Percentiles rank a stretch among this genome's conserved stretches.
Conservation (phyloP, 2,113 vertebrate species). For the Thalassoma bifasciatum region DNA sequence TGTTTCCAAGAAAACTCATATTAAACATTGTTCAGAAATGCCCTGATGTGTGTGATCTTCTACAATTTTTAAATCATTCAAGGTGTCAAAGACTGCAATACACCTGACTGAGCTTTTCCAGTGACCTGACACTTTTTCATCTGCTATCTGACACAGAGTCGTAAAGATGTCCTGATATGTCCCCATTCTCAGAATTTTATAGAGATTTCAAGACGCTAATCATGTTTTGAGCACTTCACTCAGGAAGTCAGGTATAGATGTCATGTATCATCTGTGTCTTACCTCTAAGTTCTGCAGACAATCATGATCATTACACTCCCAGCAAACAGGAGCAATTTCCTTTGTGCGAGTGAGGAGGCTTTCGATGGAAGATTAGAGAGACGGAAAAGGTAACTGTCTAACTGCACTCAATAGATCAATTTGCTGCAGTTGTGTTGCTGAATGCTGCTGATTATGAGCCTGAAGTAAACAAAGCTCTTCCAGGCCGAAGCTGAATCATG, state of each 20-base stretch:
- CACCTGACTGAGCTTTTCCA: too few relatives aligned
- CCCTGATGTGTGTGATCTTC: too few relatives aligned
- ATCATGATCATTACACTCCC: constrained; percentile 15
- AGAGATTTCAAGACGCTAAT: neutral
- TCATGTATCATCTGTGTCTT: neutral
- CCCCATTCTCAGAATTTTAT: too few relatives aligned
- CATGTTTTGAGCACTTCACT: too few relatives aligned
- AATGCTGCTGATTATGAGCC: constrained; percentile 31
- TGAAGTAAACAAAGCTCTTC: constrained; percentile 43
- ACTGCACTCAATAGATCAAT: constrained; percentile 22
- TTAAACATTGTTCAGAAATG: too few relatives aligned
- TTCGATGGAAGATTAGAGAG: constrained; percentile 48
- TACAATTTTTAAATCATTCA: too few relatives aligned
- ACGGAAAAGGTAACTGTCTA: constrained; percentile 10
- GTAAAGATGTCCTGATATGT: too few relatives aligned
- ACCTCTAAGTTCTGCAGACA: constrained; percentile 3
- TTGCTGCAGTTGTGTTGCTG: constrained; percentile 19
- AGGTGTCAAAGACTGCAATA: too few relatives aligned
- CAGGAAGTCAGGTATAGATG: neutral
- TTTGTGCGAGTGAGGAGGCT: constrained; percentile 46
- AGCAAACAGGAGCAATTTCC: constrained; percentile 21
- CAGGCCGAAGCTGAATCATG: neutral
- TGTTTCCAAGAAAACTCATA: too few relatives aligned
- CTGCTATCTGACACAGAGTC: too few relatives aligned
- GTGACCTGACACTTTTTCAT: too few relatives aligned